Percentiles rank a stretch among this genome's conserved stretches.
phyloP scores from a whole-genome alignment of 1,140 invertebrate genomes.

The Nasonia vitripennis region DNA sequence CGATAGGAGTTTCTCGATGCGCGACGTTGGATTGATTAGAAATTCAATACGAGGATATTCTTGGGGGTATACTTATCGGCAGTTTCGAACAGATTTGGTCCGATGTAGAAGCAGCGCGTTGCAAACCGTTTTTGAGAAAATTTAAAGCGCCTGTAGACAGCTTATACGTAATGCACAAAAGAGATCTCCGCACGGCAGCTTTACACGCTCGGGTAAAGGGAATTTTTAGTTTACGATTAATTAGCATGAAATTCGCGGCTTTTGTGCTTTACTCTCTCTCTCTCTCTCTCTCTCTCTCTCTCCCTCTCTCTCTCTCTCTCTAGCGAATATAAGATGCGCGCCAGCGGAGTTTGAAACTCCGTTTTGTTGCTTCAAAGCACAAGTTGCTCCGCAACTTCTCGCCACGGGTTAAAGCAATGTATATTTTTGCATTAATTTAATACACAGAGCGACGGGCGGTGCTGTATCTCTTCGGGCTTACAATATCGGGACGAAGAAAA shows the following conservation, averaged over 20 bases:
- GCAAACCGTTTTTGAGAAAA: neutral
- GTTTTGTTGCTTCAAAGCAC: slow-evolving; percentile 8
- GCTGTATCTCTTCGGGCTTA: neutral
- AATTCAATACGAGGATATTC: too few relatives aligned
- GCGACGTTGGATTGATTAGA: too few relatives aligned
- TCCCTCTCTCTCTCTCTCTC: too few relatives aligned
- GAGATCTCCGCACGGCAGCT: too few relatives aligned
- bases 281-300: too few relatives aligned
- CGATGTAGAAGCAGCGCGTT: too few relatives aligned
- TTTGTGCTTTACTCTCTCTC: neutral
- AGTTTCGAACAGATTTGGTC: too few relatives aligned
- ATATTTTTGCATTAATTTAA: slow-evolving; percentile 1
- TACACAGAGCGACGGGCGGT: neutral
- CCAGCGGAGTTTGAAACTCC: neutral
- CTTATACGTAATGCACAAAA: too few relatives aligned
- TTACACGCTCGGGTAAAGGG: neutral
- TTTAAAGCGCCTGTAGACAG: neutral
- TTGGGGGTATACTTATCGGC: too few relatives aligned
- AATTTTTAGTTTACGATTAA: slow-evolving; percentile 30
- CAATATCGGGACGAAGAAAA: neutral
- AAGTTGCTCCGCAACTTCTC: neutral
- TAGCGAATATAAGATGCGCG: neutral
- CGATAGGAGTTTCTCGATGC: too few relatives aligned
- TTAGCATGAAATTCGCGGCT: slow-evolving; percentile 15
- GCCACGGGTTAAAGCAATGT: neutral